A percentile compares a stretch with the other conserved stretches of the same genome.
phyloP scores from a whole-genome alignment of 2,113 vertebrate species.

The Alligator sinensis region DNA sequence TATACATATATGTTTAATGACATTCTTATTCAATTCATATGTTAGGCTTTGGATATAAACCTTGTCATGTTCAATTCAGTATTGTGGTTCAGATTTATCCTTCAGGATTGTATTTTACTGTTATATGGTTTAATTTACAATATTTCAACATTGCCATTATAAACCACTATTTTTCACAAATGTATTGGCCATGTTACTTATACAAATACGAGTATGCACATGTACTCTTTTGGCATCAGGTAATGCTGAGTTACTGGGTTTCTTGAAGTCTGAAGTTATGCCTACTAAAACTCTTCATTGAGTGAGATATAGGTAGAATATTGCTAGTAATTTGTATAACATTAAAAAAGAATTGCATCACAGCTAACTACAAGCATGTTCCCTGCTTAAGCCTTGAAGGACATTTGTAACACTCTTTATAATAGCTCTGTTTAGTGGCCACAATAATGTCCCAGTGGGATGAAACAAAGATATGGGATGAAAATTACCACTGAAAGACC shows the following conservation, averaged over 20 bases:
- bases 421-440: background rate
- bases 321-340: background rate
- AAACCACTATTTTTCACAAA: background rate
- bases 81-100: background rate
- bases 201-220: background rate
- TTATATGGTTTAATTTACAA: background rate
- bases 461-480: background rate
- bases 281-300: constrained; percentile 27
- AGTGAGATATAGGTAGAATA: background rate
- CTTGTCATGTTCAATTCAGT: background rate
- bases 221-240: constrained; percentile 7
- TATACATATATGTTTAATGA: background rate
- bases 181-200: background rate
- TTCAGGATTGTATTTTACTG: background rate
- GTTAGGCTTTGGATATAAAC: background rate
- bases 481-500: background rate
- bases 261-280: constrained; percentile 6
- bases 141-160: background rate
- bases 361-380: background rate
- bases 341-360: background rate
- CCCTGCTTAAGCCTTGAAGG: background rate
- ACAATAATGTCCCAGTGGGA: background rate
- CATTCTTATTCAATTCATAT: background rate
- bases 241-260: background rate
- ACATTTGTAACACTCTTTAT: constrained; percentile 10